Percentiles rank a stretch among this genome's conserved stretches.
Conservation (phyloP, 2,113 vertebrate genomes). For the Gobiocypris rarus region DNA sequence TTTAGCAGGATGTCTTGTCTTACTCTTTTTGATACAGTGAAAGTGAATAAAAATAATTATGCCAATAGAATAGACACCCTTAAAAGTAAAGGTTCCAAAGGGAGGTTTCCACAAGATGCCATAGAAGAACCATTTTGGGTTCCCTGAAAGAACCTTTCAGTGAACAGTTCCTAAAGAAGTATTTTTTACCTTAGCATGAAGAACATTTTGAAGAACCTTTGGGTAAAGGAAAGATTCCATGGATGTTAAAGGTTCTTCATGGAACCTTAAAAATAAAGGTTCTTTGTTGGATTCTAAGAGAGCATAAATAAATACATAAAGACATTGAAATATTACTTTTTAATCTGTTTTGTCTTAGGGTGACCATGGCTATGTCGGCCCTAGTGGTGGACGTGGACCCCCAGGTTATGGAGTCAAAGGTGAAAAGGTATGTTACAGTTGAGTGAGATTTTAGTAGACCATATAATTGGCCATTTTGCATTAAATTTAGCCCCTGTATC, state of each 20-base stretch:
- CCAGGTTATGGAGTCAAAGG: conserved; percentile 81
- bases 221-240: not conserved
- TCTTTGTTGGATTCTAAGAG: no score
- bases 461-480: not conserved
- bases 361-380: conserved; percentile 82
- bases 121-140: no score
- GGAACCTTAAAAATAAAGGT: not conserved
- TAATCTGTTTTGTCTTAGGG: conserved; percentile 73
- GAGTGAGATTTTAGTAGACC: not conserved
- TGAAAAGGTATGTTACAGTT: conserved; percentile 78
- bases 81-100: no score
- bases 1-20: no score
- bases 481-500: not conserved
- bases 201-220: not conserved
- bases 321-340: not conserved
- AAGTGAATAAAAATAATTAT: no score
- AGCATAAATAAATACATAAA: no score
- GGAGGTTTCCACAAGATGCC: no score
- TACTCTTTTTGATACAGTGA: no score
- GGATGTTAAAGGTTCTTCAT: not conserved
- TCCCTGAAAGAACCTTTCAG: no score
- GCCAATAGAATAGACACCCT: no score
- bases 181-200: not conserved
- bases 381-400: conserved; percentile 73
- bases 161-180: no score